These are phyloP conservation scores for Drosophila setosimentum DNA, from an alignment of 2,888 invertebrate genomes.

Conservation along the genomic window DNA sequence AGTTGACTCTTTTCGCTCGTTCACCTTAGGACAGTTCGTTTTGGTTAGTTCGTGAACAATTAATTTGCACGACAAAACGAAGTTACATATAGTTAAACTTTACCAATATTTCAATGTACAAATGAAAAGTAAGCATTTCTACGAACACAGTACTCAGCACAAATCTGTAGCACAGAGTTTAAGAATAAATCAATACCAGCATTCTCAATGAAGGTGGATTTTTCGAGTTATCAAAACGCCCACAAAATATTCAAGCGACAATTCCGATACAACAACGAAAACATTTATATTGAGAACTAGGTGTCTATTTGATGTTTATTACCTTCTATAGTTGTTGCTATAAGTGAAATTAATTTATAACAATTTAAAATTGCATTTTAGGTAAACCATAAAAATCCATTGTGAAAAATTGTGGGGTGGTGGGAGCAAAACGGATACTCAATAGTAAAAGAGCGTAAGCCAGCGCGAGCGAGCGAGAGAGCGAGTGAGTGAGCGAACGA, in stretches of 20 bases:
- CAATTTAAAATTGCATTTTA: slow-evolving; percentile 61
- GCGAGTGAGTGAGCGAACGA: slow-evolving; percentile 36
- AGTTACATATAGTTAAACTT: slow-evolving; percentile 47
- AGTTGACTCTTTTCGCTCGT: neutral
- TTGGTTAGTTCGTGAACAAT: slow-evolving; percentile 47
- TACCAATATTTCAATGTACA: slow-evolving; percentile 42
- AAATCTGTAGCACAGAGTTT: slow-evolving; percentile 16
- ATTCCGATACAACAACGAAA: slow-evolving; percentile 31
- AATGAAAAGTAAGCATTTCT: slow-evolving; percentile 56
- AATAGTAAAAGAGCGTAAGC: slow-evolving; percentile 71
- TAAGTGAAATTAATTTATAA: slow-evolving; percentile 23
- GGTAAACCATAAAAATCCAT: slow-evolving; percentile 79
- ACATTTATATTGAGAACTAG: slow-evolving; percentile 23
- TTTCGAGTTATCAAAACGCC: slow-evolving; percentile 50
- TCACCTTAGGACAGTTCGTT: slow-evolving; percentile 26
- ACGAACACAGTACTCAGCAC: neutral
- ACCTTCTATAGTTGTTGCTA: slow-evolving; percentile 15
- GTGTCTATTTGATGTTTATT: slow-evolving; percentile 19
- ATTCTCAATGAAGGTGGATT: slow-evolving; percentile 18
- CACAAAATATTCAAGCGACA: slow-evolving; percentile 37
- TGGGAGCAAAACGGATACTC: slow-evolving; percentile 80
- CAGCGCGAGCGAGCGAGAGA: slow-evolving; percentile 51
- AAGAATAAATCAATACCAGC: slow-evolving; percentile 44
- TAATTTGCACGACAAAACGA: slow-evolving; percentile 55
- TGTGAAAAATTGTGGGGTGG: slow-evolving; percentile 81